Conservation (phyloP, 2,113 vertebrate species). For the Epinephelus fuscoguttatus region DNA sequence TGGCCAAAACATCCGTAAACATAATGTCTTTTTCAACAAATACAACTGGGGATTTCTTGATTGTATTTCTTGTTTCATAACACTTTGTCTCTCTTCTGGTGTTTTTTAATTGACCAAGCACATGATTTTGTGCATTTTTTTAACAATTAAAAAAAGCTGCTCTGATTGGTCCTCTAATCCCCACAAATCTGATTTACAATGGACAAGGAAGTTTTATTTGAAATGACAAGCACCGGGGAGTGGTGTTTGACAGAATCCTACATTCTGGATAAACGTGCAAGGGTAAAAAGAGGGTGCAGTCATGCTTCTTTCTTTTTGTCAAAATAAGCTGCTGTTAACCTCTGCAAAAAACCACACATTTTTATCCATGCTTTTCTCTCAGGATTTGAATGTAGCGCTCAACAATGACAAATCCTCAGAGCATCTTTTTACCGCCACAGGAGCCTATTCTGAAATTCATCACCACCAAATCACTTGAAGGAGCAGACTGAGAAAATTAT, state of each 20-base stretch:
- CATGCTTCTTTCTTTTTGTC: background rate
- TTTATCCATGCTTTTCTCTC: background rate
- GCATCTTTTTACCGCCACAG: background rate
- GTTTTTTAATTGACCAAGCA: background rate
- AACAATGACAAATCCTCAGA: background rate
- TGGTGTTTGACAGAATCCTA: background rate
- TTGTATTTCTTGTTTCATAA: background rate
- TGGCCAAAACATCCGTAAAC: slow-evolving; percentile 27
- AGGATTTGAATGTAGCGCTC: background rate
- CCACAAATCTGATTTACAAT: background rate
- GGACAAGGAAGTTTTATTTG: background rate
- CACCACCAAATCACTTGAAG: background rate
- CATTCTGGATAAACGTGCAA: background rate
- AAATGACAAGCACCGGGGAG: background rate
- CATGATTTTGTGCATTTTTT: background rate
- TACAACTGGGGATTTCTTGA: background rate
- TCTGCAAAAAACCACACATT: background rate
- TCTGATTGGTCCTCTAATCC: background rate
- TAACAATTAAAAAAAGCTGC: background rate
- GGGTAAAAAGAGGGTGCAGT: background rate
- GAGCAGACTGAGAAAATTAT: background rate
- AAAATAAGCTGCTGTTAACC: background rate
- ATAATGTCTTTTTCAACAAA: background rate
- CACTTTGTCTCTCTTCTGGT: background rate
- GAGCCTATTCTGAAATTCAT: background rate